Evolutionary conservation across 2,113 vertebrate genomes (phyloP), one percentile per base, ranked within the genome.

Genomic region (Steatornis caripensis): DNA sequence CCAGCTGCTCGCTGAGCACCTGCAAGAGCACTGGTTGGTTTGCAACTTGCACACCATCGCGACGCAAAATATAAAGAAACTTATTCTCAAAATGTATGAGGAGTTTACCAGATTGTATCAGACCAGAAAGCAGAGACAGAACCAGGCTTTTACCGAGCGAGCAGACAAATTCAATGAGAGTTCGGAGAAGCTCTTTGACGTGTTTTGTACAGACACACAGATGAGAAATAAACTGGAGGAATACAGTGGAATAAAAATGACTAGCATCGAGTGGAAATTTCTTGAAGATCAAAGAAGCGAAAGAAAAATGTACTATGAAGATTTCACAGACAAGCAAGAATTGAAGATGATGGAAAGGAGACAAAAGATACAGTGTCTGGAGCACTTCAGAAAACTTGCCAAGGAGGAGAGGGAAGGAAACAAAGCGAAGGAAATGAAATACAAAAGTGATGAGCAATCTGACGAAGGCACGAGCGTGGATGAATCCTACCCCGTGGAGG

Each of bases 101-200:
- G 97, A 97, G 71, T 97, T 97, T 49, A 97, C 95, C 58, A 95
- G 97, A 23, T 89, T 97, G 83, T 97, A 97, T 57, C 97, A 97
- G 93, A 97, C 97, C 79, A 94, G 97, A 49, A 97, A 97, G 87
- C 96, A 97, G 76, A 97, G 96, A 84, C 97, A 97, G 95, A 97
- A 97, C 89, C 90, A 97, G 74, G 89, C 95, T 57, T 97, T 97
- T 51, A 85, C 66, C 0, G 96, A 97, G 71, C 92, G 95, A 57
- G 97, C 96, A 3, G 94, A 97, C 91, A 96, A 57, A 24, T 97
- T 97, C 92, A 97, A 97, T 0, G 96, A 95, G 97, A 94, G 96
- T 62, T 97, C 97, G 0, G 95, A 97, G 93, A 96, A 97, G 93
- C 97, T 97, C 81, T 97, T 97, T 53, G 97, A 97, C 0, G 87